These are phyloP conservation scores for Prionace glauca DNA, from an alignment of 2,797 vertebrate species.

Conservation along the genomic window DNA sequence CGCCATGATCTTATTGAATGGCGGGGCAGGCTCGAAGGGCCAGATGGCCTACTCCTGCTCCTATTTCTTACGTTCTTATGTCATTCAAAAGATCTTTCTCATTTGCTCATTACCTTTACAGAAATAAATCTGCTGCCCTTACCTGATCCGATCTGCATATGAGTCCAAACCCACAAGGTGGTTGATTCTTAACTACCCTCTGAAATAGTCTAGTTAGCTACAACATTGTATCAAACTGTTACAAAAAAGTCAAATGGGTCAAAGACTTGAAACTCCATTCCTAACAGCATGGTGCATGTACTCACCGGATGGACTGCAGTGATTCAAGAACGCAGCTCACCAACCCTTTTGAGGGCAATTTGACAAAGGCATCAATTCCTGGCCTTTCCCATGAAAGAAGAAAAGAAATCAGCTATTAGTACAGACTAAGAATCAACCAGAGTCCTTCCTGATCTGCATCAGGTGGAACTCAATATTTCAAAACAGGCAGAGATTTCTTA, in stretches of 20 bases:
- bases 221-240: not conserved
- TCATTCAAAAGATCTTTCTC: not conserved
- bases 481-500: not conserved
- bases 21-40: too few species aligned
- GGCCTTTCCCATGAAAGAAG: not conserved
- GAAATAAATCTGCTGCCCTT: not conserved
- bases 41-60: too few species aligned
- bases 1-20: too few species aligned
- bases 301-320: not conserved
- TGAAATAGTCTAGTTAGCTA: not conserved
- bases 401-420: not conserved
- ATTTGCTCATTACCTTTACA: not conserved
- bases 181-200: not conserved
- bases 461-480: not conserved
- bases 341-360: not conserved
- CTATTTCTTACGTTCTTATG: too few species aligned
- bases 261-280: too few species aligned
- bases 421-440: not conserved
- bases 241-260: not conserved
- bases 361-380: too few species aligned
- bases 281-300: not conserved
- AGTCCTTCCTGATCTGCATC: not conserved
- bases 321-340: not conserved
- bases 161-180: not conserved
- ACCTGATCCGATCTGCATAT: not conserved